Base-by-base conservation (phyloP, 2,797 vertebrate genomes). In the Gallinago stenura region DNA sequence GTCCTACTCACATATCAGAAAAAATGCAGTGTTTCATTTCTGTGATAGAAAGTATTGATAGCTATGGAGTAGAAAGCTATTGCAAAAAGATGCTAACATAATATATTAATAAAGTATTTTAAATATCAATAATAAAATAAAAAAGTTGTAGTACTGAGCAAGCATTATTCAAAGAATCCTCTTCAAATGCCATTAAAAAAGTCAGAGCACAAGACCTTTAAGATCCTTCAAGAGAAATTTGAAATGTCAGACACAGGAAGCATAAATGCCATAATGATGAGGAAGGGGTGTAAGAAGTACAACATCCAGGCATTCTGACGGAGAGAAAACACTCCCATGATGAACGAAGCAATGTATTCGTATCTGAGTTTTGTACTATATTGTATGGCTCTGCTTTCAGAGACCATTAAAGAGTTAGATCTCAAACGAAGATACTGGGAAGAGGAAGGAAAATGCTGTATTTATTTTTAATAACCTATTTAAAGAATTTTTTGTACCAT, bases 381-480 rank as follows among this genome's bases (percentile, higher is more conserved):
- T 33, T 58, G 56, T 48, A 31, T 3, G 25, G 18, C 45, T 35
- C 64, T 88, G 50, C 66, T 90, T 95, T 89, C 70, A 88, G 70
- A 78, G 26, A 20, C 33, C 19, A 13, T 76, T 76, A 70, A 87
- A 72, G 51, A 62, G 57, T 77, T 73, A 77, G 81, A 87, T 87
- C 60, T 62, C 60, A 89, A 87, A 48, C 64, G 31, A 87, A 86
- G 81, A 89, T 64, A 78, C 8, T 17, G 33, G n/a, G 18, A 87
- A 78, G 17, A 90, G 35, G 43, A 81, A 87, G 31, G 53, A n/a
- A 89, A 86, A 56, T 57, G 53, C 84, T 96, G 60, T 17, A 61
- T 94, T 90, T 70, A 56, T 77, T 80, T 90, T 89, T 90, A 87
- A 89, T 84, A 88, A 70, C 31, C 76, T 87, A 61, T 48, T 84